These are phyloP conservation scores for Aplodontia rufa DNA, from an alignment of 2,113 vertebrate genomes.

Conservation along the genomic window DNA sequence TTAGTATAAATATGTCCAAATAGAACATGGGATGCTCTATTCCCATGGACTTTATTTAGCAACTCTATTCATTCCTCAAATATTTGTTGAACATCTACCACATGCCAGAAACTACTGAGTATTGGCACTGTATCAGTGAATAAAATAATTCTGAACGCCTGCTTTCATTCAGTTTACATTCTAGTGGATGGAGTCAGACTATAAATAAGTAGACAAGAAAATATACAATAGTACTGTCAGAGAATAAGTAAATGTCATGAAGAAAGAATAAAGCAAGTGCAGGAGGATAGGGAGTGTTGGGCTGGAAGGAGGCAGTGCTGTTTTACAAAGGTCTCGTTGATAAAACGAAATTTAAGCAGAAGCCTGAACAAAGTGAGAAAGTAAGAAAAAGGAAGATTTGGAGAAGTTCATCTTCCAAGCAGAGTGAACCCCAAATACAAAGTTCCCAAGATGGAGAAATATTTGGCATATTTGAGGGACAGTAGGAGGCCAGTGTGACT, in stretches of 20 bases:
- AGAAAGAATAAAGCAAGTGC: background rate
- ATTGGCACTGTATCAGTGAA: background rate
- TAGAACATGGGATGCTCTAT: background rate
- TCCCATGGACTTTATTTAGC: conserved; percentile 7
- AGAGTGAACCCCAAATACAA: background rate
- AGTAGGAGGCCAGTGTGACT: background rate
- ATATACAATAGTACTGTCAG: background rate
- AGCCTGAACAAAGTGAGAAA: background rate
- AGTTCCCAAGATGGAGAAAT: background rate
- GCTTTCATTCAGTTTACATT: background rate
- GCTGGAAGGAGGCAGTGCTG: background rate
- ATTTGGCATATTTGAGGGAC: background rate
- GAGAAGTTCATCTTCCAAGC: background rate
- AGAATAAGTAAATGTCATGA: background rate
- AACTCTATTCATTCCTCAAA: background rate
- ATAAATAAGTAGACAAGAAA: background rate
- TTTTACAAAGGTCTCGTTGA: background rate
- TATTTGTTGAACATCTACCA: conserved; percentile 16
- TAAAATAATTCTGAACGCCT: conserved; percentile 13
- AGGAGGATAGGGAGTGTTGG: background rate
- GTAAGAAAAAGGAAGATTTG: background rate
- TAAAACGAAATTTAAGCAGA: background rate
- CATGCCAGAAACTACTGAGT: background rate
- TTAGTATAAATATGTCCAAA: background rate
- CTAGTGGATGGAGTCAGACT: background rate